A percentile compares a stretch with the other conserved stretches of the same genome.
phyloP scores from a whole-genome alignment of 92 coral and sea anemone genomes.

The Phenganax marumi region DNA sequence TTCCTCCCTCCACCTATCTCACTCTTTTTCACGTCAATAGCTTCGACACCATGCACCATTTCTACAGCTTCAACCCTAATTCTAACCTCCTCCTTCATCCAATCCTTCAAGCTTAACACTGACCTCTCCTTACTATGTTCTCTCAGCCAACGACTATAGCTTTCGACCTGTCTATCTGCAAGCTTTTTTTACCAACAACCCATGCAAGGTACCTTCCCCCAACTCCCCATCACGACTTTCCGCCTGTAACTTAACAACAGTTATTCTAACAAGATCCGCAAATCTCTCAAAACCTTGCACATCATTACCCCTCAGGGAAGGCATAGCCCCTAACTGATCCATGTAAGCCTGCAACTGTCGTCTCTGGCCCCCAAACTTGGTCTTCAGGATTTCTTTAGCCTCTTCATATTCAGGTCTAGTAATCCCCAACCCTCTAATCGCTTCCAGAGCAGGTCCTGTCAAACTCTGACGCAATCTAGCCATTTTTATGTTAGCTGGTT shows the following conservation, averaged over 20 bases:
- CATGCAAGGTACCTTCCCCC: constrained; percentile 58
- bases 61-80: constrained; percentile 48
- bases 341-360: constrained; percentile 52
- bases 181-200: constrained; percentile 55
- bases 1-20: background rate
- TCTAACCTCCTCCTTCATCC: constrained; percentile 58
- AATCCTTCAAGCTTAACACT: constrained; percentile 45
- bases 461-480: constrained; percentile 62
- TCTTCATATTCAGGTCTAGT: constrained; percentile 56
- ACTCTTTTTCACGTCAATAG: constrained; percentile 24
- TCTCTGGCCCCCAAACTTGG: constrained; percentile 60
- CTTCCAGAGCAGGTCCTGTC: constrained; percentile 55
- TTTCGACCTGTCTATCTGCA: constrained; percentile 48
- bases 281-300: constrained; percentile 51
- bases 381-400: constrained; percentile 60
- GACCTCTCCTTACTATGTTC: constrained; percentile 46
- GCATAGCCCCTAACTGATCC: constrained; percentile 56
- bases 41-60: constrained; percentile 34
- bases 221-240: constrained; percentile 54
- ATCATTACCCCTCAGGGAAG: constrained; percentile 40
- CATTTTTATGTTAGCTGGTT: constrained; percentile 60
- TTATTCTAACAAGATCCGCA: constrained; percentile 53
- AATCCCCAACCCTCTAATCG: constrained; percentile 55
- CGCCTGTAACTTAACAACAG: constrained; percentile 64
- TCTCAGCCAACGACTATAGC: constrained; percentile 47